Evolutionary conservation across 2,797 vertebrate genomes (phyloP).

Genomic region (Corythornis leucogaster): DNA sequence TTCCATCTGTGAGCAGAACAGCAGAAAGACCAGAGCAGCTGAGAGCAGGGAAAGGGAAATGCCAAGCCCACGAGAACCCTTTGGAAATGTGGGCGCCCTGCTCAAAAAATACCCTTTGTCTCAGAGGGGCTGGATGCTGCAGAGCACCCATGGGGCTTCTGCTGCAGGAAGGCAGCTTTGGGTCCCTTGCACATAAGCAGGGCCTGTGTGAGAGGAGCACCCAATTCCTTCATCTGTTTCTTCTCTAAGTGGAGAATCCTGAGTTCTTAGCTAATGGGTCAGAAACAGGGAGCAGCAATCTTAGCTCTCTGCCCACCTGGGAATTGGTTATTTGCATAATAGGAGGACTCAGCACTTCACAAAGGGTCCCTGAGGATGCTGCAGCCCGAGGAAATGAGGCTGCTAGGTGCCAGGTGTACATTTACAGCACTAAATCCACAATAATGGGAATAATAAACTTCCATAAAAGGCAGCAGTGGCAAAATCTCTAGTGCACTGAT

Average conservation of each 20-base stretch:
- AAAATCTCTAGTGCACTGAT: neutral
- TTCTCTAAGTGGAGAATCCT: neutral
- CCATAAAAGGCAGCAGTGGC: conserved; percentile 40
- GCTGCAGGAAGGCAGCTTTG: neutral
- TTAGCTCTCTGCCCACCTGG: conserved; percentile 7
- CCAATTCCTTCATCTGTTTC: fast-evolving
- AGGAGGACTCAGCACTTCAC: conserved; percentile 1
- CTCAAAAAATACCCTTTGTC: neutral
- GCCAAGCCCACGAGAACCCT: neutral
- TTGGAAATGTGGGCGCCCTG: neutral
- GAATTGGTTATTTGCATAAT: conserved; percentile 30
- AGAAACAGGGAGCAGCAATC: neutral
- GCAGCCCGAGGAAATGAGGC: conserved; percentile 29
- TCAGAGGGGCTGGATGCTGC: neutral
- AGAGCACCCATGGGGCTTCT: neutral
- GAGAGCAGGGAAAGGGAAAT: neutral
- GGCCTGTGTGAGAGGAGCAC: neutral
- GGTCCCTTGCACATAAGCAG: fast-evolving
- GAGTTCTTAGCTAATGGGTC: conserved; percentile 23
- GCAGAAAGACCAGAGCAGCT: neutral
- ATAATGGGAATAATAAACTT: conserved; percentile 35
- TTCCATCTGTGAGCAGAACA: neutral
- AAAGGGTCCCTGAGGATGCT: conserved; percentile 37
- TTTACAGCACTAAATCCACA: conserved; percentile 47
- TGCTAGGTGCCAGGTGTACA: conserved; percentile 39